Conservation (phyloP, 2,888 invertebrate species). For the Unio delphinus region DNA sequence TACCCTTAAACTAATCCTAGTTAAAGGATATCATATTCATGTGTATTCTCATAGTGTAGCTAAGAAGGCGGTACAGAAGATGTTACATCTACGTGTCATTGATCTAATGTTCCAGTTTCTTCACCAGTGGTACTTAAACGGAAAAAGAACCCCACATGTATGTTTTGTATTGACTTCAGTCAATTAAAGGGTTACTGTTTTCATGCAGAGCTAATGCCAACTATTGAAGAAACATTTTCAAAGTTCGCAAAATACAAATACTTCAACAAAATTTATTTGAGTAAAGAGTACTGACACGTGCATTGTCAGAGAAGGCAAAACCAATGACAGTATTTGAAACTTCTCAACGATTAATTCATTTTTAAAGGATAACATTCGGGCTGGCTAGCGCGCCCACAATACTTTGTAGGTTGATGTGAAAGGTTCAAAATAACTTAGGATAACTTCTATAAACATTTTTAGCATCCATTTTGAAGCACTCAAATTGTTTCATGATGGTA, state of each 20-base stretch:
- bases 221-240: background rate
- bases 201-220: constrained; percentile 7
- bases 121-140: background rate
- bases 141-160: constrained; percentile 4
- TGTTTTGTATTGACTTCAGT: constrained; percentile 8
- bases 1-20: background rate
- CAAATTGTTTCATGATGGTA: background rate
- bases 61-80: constrained; percentile 5
- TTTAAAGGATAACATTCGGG: no score
- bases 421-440: background rate
- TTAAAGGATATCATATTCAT: constrained; percentile 7
- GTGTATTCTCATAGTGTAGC: constrained; percentile 3
- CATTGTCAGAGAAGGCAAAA: no score
- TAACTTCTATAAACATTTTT: no score
- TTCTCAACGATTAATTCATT: constrained; percentile 5
- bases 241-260: no score
- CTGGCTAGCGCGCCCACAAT: no score
- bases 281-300: no score
- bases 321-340: background rate
- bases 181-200: constrained; percentile 1
- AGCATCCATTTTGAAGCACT: no score
- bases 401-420: constrained; percentile 5
- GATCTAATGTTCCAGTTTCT: constrained; percentile 6
- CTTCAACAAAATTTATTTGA: background rate
- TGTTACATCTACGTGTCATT: constrained; percentile 11